A percentile compares a stretch with the other conserved stretches of the same genome.
These are phyloP conservation scores for Actinemys pallida DNA, from an alignment of 2,113 vertebrate species.

Conservation along the genomic window DNA sequence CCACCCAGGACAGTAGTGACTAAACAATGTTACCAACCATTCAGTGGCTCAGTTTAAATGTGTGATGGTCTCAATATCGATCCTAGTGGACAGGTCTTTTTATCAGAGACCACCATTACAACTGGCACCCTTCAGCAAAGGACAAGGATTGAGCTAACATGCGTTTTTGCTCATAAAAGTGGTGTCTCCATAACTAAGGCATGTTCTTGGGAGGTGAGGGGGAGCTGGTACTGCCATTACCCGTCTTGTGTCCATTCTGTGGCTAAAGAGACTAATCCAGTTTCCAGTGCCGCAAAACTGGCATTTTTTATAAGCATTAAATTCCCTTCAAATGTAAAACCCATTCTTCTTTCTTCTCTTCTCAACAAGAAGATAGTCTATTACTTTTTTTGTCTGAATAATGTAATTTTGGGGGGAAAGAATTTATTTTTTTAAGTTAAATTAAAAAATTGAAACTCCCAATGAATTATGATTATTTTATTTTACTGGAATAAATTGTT, in stretches of 20 bases:
- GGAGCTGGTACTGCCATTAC: fast-evolving
- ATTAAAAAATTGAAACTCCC: background rate
- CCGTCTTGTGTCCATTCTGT: background rate
- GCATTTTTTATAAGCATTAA: background rate
- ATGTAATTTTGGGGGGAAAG: background rate
- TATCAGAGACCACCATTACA: background rate
- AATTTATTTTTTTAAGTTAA: slow-evolving; percentile 7
- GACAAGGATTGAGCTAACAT: background rate
- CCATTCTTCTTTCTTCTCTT: background rate
- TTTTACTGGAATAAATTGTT: slow-evolving; percentile 35
- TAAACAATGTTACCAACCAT: background rate
- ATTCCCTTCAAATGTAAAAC: background rate
- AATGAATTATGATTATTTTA: background rate
- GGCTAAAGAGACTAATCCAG: background rate
- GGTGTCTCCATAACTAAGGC: fast-evolving
- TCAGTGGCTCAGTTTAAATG: background rate
- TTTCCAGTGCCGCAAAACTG: background rate
- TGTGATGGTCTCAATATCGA: background rate
- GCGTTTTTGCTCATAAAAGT: background rate
- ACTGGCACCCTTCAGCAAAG: fast-evolving
- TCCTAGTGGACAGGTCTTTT: background rate
- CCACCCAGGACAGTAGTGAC: background rate
- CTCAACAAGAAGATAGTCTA: background rate
- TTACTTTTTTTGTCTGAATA: background rate
- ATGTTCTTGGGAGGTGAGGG: background rate